A percentile compares a stretch with the other conserved stretches of the same genome.
phyloP scores from a whole-genome alignment of 1,140 invertebrate genomes.

The Vollenhovia emeryi region DNA sequence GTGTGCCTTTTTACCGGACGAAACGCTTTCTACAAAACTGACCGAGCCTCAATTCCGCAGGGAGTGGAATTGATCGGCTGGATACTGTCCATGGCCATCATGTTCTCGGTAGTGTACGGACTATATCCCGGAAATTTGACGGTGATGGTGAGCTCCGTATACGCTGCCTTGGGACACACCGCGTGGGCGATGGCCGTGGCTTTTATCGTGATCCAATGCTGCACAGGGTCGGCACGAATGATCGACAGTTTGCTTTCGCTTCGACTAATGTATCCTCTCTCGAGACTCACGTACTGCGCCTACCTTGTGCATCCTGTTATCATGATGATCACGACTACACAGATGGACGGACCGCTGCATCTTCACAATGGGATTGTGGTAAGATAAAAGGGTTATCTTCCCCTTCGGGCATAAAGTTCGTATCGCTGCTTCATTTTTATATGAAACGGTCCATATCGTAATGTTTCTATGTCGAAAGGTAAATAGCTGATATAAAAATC shows the following conservation, averaged over 20 bases:
- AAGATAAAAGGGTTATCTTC: conserved; percentile 64
- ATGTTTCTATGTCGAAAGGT: background rate
- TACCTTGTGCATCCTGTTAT: conserved; percentile 96
- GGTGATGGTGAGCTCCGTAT: conserved; percentile 87
- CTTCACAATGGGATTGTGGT: conserved; percentile 91
- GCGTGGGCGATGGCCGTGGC: conserved; percentile 91
- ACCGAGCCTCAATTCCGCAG: conserved; percentile 57
- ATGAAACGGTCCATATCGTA: background rate
- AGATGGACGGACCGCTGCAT: conserved; percentile 92
- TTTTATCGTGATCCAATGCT: conserved; percentile 94
- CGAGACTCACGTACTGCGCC: conserved; percentile 95
- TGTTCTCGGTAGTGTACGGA: conserved; percentile 91
- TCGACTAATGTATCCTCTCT: conserved; percentile 92
- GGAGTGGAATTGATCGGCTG: conserved; percentile 85
- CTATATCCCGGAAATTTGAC: conserved; percentile 90
- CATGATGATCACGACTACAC: conserved; percentile 91
- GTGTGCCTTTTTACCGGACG: background rate
- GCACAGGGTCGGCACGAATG: conserved; percentile 90
- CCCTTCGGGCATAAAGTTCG: background rate
- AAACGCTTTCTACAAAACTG: background rate
- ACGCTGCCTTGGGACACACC: conserved; percentile 87
- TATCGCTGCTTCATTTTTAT: background rate
- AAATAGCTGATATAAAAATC: background rate
- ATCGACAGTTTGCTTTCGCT: conserved; percentile 92
- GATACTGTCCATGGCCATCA: conserved; percentile 86